These are phyloP conservation scores for Psephotus haematonotus DNA, from an alignment of 2,113 vertebrate species.

Conservation along the genomic window DNA sequence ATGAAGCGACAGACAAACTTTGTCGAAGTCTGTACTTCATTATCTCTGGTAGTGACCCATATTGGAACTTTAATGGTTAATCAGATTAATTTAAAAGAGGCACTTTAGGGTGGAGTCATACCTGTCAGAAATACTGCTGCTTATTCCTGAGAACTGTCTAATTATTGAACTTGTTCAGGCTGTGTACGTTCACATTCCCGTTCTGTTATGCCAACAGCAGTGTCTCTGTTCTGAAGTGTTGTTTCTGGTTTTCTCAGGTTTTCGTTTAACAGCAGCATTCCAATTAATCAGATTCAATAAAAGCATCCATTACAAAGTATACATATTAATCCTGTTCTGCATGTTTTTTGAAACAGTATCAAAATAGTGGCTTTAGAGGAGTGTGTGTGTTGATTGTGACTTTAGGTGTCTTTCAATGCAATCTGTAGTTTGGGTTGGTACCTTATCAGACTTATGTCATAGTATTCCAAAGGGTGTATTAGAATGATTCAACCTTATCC, in stretches of 20 bases:
- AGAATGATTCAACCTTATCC: neutral
- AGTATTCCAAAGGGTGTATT: neutral
- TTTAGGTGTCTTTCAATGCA: neutral
- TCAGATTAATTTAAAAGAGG: neutral
- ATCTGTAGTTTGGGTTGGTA: neutral
- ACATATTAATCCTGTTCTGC: neutral
- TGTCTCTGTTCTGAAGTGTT: neutral
- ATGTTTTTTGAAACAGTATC: neutral
- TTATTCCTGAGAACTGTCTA: slow-evolving; percentile 1
- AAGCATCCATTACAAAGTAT: neutral
- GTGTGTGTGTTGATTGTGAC: neutral
- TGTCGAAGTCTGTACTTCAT: neutral
- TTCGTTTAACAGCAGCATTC: neutral
- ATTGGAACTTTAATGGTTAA: slow-evolving; percentile 21
- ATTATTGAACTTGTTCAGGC: slow-evolving; percentile 52
- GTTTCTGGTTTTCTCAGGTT: neutral
- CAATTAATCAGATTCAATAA: neutral
- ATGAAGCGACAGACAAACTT: neutral
- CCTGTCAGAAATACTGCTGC: slow-evolving; percentile 8
- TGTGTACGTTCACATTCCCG: slow-evolving; percentile 25
- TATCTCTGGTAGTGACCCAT: neutral
- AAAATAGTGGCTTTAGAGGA: neutral
- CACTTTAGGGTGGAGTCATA: slow-evolving; percentile 24
- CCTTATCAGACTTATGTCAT: neutral
- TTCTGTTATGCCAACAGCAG: neutral